phyloP scores from a whole-genome alignment of 2,888 invertebrate genomes.

The Standfussiana lucernea region DNA sequence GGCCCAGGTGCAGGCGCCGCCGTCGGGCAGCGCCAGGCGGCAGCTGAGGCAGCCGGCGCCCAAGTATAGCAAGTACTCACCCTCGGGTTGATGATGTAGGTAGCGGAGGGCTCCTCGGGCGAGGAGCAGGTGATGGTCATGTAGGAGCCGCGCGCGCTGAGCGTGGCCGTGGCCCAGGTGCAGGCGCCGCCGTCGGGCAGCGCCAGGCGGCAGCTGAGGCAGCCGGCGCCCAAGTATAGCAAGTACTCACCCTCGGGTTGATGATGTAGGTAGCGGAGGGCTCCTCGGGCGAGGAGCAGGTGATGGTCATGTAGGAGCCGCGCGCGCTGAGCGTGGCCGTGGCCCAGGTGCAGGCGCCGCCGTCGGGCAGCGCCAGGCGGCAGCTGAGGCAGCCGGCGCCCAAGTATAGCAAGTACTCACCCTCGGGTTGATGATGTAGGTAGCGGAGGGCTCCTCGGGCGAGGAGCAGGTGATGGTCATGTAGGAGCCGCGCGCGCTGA shows the following conservation, averaged over 20 bases:
- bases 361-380: conserved; percentile 89
- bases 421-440: conserved; percentile 88
- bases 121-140: conserved; percentile 94
- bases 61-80: conserved; percentile 71
- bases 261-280: conserved; percentile 90
- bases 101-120: conserved; percentile 92
- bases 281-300: conserved; percentile 93
- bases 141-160: conserved; percentile 92
- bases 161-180: conserved; percentile 91
- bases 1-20: conserved; percentile 91
- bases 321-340: conserved; percentile 91
- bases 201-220: conserved; percentile 92
- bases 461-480: conserved; percentile 94
- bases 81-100: conserved; percentile 88
- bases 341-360: conserved; percentile 91
- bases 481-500: conserved; percentile 92
- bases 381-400: conserved; percentile 93
- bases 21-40: conserved; percentile 89
- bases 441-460: conserved; percentile 92
- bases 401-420: conserved; percentile 71
- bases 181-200: conserved; percentile 91
- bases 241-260: conserved; percentile 82
- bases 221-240: conserved; percentile 80
- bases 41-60: conserved; percentile 93
- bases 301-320: conserved; percentile 92